Conservation (phyloP, 2,113 vertebrate genomes). For the Myocastor coypus region DNA sequence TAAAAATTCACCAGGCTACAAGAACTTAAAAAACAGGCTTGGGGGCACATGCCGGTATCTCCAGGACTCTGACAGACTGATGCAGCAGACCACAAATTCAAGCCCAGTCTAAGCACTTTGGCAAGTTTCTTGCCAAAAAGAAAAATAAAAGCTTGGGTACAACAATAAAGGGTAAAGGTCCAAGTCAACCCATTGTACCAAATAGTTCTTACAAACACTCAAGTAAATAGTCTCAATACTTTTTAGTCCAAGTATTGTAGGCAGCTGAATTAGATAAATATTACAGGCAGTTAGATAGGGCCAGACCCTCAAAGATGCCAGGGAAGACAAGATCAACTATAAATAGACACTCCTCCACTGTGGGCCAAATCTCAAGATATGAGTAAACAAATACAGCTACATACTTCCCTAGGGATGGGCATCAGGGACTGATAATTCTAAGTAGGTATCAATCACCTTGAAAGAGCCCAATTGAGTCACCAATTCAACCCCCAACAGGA, state of each 20-base stretch:
- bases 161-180: not conserved
- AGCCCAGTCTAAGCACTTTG: not conserved
- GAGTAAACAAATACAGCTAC: too few relatives aligned
- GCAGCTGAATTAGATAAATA: too few relatives aligned
- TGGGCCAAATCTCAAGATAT: too few relatives aligned
- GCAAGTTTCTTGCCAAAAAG: not conserved
- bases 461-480: too few relatives aligned
- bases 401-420: too few relatives aligned
- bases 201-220: not conserved
- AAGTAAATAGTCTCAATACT: constrained; percentile 1
- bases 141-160: not conserved
- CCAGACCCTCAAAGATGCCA: too few relatives aligned
- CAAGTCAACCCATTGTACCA: not conserved
- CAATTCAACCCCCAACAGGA: too few relatives aligned
- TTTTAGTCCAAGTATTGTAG: not conserved
- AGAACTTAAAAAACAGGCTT: not conserved
- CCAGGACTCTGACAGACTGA: not conserved
- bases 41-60: not conserved
- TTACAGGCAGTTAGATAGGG: too few relatives aligned
- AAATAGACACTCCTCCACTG: too few relatives aligned
- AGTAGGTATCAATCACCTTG: too few relatives aligned
- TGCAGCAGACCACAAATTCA: not conserved
- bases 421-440: too few relatives aligned
- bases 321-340: too few relatives aligned
- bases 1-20: not conserved